These are phyloP conservation scores for Paguma larvata DNA, from an alignment of 2,797 vertebrate genomes.

Conservation along the genomic window DNA sequence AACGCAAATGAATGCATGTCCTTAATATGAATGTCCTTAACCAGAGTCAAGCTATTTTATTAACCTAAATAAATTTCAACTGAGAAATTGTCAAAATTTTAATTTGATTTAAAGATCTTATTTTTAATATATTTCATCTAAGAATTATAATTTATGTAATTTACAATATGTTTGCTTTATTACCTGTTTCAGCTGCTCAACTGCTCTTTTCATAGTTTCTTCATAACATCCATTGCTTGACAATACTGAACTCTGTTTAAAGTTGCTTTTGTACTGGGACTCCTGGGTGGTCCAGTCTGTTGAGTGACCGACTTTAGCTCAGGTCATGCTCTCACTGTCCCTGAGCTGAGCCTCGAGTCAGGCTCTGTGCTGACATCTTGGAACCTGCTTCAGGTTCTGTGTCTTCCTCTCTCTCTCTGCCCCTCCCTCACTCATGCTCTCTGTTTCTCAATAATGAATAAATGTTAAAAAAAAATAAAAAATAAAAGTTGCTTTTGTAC, in stretches of 20 bases:
- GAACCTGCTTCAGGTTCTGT: too few relatives aligned
- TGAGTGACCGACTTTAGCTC: too few relatives aligned
- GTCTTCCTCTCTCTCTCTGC: too few relatives aligned
- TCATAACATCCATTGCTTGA: background rate
- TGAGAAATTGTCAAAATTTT: slow-evolving; percentile 13
- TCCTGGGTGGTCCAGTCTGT: too few relatives aligned
- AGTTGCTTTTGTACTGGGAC: background rate
- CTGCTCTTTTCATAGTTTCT: background rate
- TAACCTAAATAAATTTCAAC: background rate
- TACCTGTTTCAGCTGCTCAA: background rate
- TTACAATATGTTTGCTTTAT: background rate
- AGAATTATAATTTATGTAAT: background rate
- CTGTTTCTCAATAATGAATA: too few relatives aligned
- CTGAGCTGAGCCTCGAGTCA: too few relatives aligned
- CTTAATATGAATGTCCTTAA: background rate
- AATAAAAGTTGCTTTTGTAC: background rate
- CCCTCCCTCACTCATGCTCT: too few relatives aligned
- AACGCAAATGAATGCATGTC: background rate
- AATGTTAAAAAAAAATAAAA: too few relatives aligned
- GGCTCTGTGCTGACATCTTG: too few relatives aligned
- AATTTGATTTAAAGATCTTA: background rate
- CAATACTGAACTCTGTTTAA: background rate
- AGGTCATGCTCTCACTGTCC: too few relatives aligned
- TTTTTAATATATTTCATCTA: background rate
- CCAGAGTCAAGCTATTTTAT: background rate